phyloP scores from a whole-genome alignment of 2,113 vertebrate genomes.

The Leucopsar rothschildi region DNA sequence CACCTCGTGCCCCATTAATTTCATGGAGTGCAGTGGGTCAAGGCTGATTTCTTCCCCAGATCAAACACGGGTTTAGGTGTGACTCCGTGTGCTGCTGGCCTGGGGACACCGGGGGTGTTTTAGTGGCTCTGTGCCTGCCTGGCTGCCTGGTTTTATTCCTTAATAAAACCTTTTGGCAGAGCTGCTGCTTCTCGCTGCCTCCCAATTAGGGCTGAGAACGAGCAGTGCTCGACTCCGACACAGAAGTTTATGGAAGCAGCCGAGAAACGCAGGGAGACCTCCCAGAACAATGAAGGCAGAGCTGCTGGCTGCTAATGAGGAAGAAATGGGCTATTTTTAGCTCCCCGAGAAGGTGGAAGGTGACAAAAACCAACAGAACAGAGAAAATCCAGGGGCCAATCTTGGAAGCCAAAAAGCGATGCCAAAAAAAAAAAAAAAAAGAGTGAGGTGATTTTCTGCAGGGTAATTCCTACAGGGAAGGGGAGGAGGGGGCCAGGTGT shows the following conservation, averaged over 20 bases:
- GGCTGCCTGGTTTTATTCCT: not conserved
- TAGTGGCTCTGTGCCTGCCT: not conserved
- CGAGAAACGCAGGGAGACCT: not conserved
- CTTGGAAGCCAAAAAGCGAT: not conserved
- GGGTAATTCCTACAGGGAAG: not conserved
- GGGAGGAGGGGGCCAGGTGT: fast-evolving
- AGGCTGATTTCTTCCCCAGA: not conserved
- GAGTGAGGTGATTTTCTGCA: not conserved
- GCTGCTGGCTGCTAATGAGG: conserved; percentile 40
- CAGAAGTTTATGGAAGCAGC: conserved; percentile 6
- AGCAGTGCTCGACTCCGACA: not conserved
- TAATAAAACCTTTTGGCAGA: conserved; percentile 33
- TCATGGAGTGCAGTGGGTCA: not conserved
- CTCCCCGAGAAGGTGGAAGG: conserved; percentile 46
- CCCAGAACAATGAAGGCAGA: conserved; percentile 29
- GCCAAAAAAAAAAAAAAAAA: not conserved
- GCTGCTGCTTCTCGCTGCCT: conserved; percentile 32
- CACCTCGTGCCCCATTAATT: not conserved
- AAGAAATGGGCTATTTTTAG: conserved; percentile 53
- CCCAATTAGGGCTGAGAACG: conserved; percentile 27
- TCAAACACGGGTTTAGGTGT: not conserved
- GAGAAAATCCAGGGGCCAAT: not conserved
- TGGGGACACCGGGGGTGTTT: not conserved
- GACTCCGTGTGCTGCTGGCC: not conserved
- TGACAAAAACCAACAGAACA: conserved; percentile 11